A percentile compares a stretch with the other conserved stretches of the same genome.
phyloP scores from a whole-genome alignment of 2,888 invertebrate genomes.

The Plutella xylostella region DNA sequence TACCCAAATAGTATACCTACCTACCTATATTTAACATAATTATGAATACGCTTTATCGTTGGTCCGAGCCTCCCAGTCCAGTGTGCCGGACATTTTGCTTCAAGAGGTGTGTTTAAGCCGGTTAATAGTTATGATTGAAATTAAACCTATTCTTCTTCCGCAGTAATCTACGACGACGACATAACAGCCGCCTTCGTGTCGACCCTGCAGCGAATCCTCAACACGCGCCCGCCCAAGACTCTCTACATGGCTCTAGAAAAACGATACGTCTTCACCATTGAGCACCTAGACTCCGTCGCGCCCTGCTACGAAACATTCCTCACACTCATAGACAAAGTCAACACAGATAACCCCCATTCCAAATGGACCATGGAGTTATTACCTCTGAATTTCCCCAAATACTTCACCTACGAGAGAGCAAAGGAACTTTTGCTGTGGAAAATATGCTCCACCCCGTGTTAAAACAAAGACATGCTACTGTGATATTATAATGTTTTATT shows the following conservation, averaged over 20 bases:
- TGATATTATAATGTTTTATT: constrained; percentile 32
- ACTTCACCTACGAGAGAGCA: constrained; percentile 84
- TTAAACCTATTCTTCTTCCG: too few species aligned
- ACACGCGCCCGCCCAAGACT: constrained; percentile 68
- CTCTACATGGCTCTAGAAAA: constrained; percentile 86
- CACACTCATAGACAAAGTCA: constrained; percentile 64
- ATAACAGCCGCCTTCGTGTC: constrained; percentile 83
- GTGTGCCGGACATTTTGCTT: too few species aligned
- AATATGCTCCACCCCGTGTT: constrained; percentile 53
- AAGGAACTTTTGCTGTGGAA: constrained; percentile 82
- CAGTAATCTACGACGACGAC: constrained; percentile 87
- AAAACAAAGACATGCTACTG: constrained; percentile 24
- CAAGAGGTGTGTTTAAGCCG: too few species aligned
- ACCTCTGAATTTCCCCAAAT: constrained; percentile 80
- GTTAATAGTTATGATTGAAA: too few species aligned
- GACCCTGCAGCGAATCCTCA: constrained; percentile 76
- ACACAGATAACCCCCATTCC: constrained; percentile 44
- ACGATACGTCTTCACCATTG: constrained; percentile 86
- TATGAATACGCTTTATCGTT: too few species aligned
- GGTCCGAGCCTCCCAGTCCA: too few species aligned
- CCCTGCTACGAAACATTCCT: constrained; percentile 90
- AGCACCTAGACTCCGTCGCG: constrained; percentile 84
- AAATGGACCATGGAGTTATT: constrained; percentile 73
- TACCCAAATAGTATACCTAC: too few species aligned
- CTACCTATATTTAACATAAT: too few species aligned